Percentiles rank a stretch among this genome's conserved stretches.
These are phyloP conservation scores for Drosophila atripex DNA, from an alignment of 2,888 invertebrate species.

Conservation along the genomic window DNA sequence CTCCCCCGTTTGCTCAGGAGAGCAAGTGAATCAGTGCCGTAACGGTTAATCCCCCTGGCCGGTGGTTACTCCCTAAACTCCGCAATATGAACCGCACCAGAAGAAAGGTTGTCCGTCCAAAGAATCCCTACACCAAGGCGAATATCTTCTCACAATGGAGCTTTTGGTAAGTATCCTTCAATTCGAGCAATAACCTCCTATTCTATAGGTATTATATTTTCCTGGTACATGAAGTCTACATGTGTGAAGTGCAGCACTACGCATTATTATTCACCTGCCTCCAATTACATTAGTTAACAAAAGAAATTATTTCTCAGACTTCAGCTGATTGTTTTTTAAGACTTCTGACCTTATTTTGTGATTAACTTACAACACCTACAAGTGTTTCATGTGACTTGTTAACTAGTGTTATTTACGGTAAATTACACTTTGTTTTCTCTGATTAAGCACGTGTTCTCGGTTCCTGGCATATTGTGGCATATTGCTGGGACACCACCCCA, in stretches of 20 bases:
- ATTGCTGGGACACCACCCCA: neutral
- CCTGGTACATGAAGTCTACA: neutral
- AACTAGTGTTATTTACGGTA: conserved; percentile 50
- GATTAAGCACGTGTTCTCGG: conserved; percentile 55
- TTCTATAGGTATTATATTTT: neutral
- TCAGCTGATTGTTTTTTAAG: no score
- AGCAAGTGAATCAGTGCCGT: conserved; percentile 25
- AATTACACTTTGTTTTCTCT: conserved; percentile 22
- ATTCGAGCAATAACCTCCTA: neutral
- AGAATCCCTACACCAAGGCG: conserved; percentile 87
- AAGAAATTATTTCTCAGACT: neutral
- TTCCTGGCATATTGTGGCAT: conserved; percentile 34
- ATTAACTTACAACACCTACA: neutral
- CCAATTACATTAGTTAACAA: conserved; percentile 7
- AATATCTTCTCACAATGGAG: conserved; percentile 87
- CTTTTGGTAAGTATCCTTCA: conserved; percentile 86
- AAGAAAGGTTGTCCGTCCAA: conserved; percentile 84
- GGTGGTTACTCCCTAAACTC: conserved; percentile 37
- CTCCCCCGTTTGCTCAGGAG: conserved; percentile 20
- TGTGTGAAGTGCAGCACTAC: neutral
- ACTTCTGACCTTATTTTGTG: neutral
- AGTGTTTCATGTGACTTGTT: conserved; percentile 4
- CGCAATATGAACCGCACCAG: conserved; percentile 82
- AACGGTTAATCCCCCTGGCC: conserved; percentile 50
- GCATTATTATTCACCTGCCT: neutral